These are phyloP conservation scores for Mimas tiliae DNA, from an alignment of 2,888 invertebrate genomes.

Conservation along the genomic window DNA sequence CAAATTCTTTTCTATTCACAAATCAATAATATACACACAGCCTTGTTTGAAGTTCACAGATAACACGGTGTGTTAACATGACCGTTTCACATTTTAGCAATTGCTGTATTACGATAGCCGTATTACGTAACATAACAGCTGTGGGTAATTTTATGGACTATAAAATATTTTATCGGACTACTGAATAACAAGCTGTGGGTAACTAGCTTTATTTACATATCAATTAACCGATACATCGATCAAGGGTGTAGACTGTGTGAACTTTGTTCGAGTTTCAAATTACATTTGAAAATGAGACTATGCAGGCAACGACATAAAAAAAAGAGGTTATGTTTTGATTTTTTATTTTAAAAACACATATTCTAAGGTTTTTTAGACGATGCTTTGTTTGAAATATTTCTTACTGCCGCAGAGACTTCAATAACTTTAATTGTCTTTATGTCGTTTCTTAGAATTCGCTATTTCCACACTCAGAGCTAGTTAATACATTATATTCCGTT, in stretches of 20 bases:
- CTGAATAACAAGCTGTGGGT: background rate
- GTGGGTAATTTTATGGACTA: conserved; percentile 38
- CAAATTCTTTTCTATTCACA: background rate
- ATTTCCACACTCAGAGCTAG: too few species aligned
- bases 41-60: conserved; percentile 38
- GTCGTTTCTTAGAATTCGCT: too few species aligned
- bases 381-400: too few species aligned
- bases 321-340: too few species aligned
- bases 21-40: conserved; percentile 11
- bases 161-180: conserved; percentile 42
- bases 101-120: conserved; percentile 32
- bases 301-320: too few species aligned
- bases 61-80: conserved; percentile 35
- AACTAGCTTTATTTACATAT: conserved; percentile 14
- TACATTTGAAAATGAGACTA: too few species aligned
- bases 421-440: too few species aligned
- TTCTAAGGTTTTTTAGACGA: too few species aligned
- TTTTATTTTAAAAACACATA: too few species aligned
- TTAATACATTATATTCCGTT: too few species aligned
- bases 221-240: background rate
- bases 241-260: background rate
- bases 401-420: too few species aligned
- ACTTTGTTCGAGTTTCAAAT: background rate
- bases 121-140: conserved; percentile 39
- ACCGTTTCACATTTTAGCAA: conserved; percentile 35